Evolutionary conservation across 2,888 invertebrate genomes (phyloP).

Genomic region (Pegoplata infirma): DNA sequence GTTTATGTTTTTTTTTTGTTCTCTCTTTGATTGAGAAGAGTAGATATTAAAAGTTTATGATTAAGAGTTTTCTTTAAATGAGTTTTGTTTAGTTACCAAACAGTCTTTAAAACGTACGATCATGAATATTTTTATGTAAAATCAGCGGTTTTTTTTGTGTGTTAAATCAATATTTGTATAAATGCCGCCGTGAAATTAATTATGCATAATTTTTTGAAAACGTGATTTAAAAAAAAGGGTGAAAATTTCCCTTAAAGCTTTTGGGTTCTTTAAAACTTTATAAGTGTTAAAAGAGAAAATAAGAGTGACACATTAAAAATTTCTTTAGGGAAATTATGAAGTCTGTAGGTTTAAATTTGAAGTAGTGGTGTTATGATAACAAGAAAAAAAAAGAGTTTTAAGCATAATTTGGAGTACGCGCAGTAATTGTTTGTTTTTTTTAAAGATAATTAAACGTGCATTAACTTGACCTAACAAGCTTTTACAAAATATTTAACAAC

Average conservation of each 20-base stretch:
- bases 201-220: neutral
- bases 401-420: constrained; percentile 46
- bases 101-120: constrained; percentile 47
- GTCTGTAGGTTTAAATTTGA: neutral
- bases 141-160: constrained; percentile 23
- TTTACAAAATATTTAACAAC: constrained; percentile 31
- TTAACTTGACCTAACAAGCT: constrained; percentile 47
- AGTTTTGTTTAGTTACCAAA: constrained; percentile 37
- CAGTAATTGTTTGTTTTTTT: constrained; percentile 34
- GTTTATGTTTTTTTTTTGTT: neutral
- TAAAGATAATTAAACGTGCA: constrained; percentile 42
- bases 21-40: constrained; percentile 2
- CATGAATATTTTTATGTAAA: constrained; percentile 11
- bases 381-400: constrained; percentile 37
- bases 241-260: constrained; percentile 26
- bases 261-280: neutral
- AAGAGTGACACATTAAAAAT: constrained; percentile 31
- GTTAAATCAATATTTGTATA: neutral
- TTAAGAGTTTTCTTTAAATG: constrained; percentile 8
- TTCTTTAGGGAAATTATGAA: constrained; percentile 19
- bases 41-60: neutral
- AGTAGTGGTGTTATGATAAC: constrained; percentile 7
- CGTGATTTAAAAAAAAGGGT: neutral
- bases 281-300: constrained; percentile 22
- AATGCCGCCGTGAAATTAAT: constrained; percentile 50